phyloP scores from a whole-genome alignment of 2,113 vertebrate genomes.

The Cynoglossus semilaevis region DNA sequence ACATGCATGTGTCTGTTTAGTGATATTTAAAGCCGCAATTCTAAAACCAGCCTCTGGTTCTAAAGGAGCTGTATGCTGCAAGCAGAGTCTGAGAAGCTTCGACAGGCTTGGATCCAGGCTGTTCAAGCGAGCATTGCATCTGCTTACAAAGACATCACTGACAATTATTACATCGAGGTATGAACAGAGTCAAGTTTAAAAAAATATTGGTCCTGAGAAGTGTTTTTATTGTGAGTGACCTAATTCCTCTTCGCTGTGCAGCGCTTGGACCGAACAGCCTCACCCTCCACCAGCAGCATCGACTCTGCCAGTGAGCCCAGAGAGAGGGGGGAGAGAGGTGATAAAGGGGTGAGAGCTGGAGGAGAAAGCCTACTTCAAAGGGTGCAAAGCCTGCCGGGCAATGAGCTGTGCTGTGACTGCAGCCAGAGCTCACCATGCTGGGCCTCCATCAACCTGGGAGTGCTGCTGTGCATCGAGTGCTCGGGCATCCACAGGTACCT shows the following conservation, averaged over 20 bases:
- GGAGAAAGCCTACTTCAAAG: conserved; percentile 90
- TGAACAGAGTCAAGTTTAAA: background rate
- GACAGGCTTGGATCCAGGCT: conserved; percentile 96
- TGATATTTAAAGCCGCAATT: too few relatives aligned
- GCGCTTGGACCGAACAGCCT: conserved; percentile 91
- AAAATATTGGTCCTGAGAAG: background rate
- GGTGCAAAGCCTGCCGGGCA: conserved; percentile 89
- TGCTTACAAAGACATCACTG: conserved; percentile 88
- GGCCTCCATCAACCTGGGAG: conserved; percentile 98
- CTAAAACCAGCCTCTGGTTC: background rate
- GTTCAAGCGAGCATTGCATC: conserved; percentile 97
- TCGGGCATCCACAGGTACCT: conserved; percentile 79
- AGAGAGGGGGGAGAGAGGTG: conserved; percentile 77
- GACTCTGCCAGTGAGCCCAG: conserved; percentile 87
- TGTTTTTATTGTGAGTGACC: background rate
- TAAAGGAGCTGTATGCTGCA: conserved; percentile 96
- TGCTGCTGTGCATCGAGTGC: conserved; percentile 96
- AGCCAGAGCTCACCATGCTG: conserved; percentile 89
- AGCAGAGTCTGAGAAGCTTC: conserved; percentile 94
- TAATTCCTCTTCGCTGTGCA: conserved; percentile 35
- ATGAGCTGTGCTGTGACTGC: conserved; percentile 93
- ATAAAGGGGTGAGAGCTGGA: conserved; percentile 80
- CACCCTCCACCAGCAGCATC: conserved; percentile 89
- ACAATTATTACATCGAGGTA: conserved; percentile 77
- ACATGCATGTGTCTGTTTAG: too few relatives aligned